These are phyloP conservation scores for Microchrysa polita DNA, from an alignment of 2,888 invertebrate species.

Conservation along the genomic window DNA sequence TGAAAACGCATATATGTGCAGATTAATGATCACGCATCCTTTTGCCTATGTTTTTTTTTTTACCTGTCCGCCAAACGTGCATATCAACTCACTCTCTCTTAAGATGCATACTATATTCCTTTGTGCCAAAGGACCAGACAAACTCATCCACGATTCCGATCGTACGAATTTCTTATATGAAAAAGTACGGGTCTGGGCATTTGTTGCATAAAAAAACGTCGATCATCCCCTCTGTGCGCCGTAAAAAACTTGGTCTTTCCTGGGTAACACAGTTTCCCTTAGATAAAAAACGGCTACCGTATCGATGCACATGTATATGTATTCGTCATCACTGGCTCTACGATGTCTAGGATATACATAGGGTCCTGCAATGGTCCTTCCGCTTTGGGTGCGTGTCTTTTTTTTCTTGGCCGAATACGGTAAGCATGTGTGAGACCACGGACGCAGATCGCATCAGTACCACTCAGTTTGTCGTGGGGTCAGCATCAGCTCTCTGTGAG, in stretches of 20 bases:
- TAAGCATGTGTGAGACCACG: conserved; percentile 44
- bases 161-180: background rate
- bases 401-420: background rate
- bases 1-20: background rate
- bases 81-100: background rate
- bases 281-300: conserved; percentile 39
- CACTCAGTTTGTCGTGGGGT: conserved; percentile 52
- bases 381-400: conserved; percentile 15
- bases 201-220: conserved; percentile 25
- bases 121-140: background rate
- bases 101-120: background rate
- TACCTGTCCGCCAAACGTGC: conserved; percentile 5
- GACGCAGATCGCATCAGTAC: conserved; percentile 51
- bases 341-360: conserved; percentile 25
- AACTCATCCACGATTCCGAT: background rate
- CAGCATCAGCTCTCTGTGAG: conserved; percentile 47
- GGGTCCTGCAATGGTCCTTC: conserved; percentile 39
- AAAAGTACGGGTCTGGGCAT: background rate
- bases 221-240: conserved; percentile 26
- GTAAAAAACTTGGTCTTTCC: background rate
- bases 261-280: background rate
- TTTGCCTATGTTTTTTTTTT: conserved; percentile 31
- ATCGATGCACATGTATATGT: background rate
- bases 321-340: background rate
- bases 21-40: background rate